phyloP scores from a whole-genome alignment of 2,888 invertebrate genomes.

The Cheilosia scutellata region DNA sequence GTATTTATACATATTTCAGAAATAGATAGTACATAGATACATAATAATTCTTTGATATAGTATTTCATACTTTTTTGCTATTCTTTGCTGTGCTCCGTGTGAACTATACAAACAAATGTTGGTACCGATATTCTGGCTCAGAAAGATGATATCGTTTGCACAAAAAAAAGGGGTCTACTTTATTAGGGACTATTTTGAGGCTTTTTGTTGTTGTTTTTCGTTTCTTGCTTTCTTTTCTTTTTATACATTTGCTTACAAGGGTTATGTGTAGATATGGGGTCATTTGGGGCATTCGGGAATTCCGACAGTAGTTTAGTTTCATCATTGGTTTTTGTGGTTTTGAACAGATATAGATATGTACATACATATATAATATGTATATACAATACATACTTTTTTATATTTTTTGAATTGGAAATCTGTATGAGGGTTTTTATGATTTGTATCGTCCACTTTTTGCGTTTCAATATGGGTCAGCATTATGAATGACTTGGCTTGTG shows the following conservation, averaged over 20 bases:
- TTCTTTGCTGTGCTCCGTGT: constrained; percentile 13
- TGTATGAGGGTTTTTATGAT: constrained; percentile 57
- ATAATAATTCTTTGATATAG: background rate
- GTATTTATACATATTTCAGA: constrained; percentile 19
- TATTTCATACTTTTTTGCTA: background rate
- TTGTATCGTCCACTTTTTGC: constrained; percentile 20
- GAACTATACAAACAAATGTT: constrained; percentile 34
- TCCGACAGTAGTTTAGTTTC: constrained; percentile 50
- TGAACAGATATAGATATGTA: background rate
- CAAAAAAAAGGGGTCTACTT: constrained; percentile 29
- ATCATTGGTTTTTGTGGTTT: constrained; percentile 45
- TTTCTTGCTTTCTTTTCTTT: constrained; percentile 15
- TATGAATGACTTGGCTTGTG: constrained; percentile 59
- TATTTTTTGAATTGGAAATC: constrained; percentile 50
- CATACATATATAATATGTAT: too few relatives aligned
- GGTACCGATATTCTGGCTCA: constrained; percentile 6
- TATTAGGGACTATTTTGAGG: constrained; percentile 42
- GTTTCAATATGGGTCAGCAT: constrained; percentile 54
- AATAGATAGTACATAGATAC: background rate
- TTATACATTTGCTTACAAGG: constrained; percentile 43
- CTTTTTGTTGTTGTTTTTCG: background rate
- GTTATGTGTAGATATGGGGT: constrained; percentile 45
- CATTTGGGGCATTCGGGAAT: constrained; percentile 40
- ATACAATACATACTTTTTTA: too few relatives aligned
- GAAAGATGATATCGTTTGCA: constrained; percentile 17